Evolutionary conservation across 2,113 vertebrate genomes (phyloP).

Genomic region (Epinephelus cyanopodus): DNA sequence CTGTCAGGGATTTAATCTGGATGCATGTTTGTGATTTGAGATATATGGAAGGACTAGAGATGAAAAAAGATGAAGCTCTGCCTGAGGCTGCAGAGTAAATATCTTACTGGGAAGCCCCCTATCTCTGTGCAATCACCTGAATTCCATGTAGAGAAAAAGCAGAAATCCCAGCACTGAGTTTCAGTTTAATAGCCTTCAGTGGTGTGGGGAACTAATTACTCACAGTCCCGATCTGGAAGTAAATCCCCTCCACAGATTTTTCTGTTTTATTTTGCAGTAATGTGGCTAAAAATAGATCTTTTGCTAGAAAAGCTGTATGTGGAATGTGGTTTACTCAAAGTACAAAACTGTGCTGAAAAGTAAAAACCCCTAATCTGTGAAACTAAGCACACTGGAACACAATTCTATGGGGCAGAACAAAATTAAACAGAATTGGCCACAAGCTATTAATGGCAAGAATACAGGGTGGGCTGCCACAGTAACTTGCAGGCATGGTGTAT

Average conservation of each 20-base stretch:
- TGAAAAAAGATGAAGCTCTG: neutral
- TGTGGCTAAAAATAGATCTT: slow-evolving; percentile 62
- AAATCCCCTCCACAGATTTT: slow-evolving; percentile 53
- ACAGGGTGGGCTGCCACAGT: neutral
- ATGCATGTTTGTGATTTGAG: slow-evolving; percentile 24
- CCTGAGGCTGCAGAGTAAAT: slow-evolving; percentile 8
- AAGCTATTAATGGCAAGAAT: neutral
- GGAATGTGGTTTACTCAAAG: slow-evolving; percentile 66
- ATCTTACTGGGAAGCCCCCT: neutral
- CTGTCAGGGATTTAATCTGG: neutral
- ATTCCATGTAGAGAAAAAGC: slow-evolving; percentile 13
- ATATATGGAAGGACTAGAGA: neutral
- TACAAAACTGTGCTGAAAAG: slow-evolving; percentile 34
- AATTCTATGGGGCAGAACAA: neutral
- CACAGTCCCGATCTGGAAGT: slow-evolving; percentile 50
- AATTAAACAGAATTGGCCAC: neutral
- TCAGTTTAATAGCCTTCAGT: slow-evolving; percentile 11
- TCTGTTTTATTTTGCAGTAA: slow-evolving; percentile 66
- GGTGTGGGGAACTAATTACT: slow-evolving; percentile 47
- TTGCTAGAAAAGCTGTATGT: slow-evolving; percentile 29
- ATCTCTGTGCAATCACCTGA: neutral
- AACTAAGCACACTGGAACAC: slow-evolving; percentile 7
- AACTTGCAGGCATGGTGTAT: neutral
- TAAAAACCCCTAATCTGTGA: slow-evolving; percentile 29
- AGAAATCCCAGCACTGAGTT: slow-evolving; percentile 31